phyloP scores from a whole-genome alignment of 2,888 invertebrate genomes.

The Tipula unca region DNA sequence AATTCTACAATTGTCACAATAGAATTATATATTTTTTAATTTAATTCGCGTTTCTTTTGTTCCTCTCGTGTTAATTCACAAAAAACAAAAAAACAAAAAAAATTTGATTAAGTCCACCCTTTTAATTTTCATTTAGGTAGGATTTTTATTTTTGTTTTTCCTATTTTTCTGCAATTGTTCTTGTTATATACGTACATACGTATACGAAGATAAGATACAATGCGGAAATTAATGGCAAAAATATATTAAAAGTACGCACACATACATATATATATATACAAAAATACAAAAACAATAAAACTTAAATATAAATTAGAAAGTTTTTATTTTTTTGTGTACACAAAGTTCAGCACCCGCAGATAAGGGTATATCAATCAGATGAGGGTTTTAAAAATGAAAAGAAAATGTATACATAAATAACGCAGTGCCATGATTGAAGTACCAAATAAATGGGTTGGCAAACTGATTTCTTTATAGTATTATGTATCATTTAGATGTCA shows the following conservation, averaged over 20 bases:
- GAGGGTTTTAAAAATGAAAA: background rate
- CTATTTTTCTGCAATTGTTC: too few species aligned
- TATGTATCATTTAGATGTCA: background rate
- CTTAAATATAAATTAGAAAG: background rate
- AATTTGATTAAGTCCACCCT: conserved; percentile 1
- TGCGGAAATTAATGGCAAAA: background rate
- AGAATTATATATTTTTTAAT: background rate
- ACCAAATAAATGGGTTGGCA: background rate
- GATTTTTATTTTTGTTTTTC: background rate
- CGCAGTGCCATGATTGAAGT: background rate
- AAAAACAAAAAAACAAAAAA: background rate
- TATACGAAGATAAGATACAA: background rate
- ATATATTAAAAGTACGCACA: background rate
- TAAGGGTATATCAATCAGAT: background rate
- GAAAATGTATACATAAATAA: background rate
- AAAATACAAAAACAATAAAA: background rate
- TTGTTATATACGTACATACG: too few species aligned
- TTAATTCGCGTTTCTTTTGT: background rate
- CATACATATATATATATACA: background rate
- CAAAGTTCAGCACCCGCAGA: background rate
- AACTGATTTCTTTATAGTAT: background rate
- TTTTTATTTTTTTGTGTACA: background rate
- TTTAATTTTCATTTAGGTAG: background rate
- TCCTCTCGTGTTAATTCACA: background rate
- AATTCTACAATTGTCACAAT: conserved; percentile 8